Conservation (phyloP, 2,888 invertebrate species). For the Temnothorax unifasciatus region DNA sequence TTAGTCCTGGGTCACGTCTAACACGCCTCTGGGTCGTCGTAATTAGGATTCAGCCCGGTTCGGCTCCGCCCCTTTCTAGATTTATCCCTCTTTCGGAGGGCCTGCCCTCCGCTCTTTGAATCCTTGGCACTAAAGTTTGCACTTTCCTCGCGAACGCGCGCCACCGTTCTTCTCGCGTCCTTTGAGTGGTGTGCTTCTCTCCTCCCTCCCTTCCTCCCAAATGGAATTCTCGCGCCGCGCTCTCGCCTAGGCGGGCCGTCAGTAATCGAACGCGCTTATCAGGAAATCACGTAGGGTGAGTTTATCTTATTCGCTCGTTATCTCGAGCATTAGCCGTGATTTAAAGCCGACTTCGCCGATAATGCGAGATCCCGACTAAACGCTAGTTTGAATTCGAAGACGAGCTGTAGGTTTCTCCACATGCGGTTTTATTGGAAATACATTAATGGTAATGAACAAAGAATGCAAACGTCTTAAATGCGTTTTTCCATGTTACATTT, state of each 20-base stretch:
- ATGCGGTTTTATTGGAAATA: constrained; percentile 23
- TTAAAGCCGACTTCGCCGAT: constrained; percentile 50
- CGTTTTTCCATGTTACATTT: neutral
- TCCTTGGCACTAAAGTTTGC: constrained; percentile 48
- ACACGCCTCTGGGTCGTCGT: constrained; percentile 68
- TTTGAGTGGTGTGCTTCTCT: neutral
- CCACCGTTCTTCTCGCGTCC: constrained; percentile 29
- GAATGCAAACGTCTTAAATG: neutral
- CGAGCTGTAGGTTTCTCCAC: neutral
- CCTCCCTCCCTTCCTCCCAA: neutral
- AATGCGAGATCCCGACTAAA: constrained; percentile 44
- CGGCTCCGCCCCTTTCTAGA: constrained; percentile 67
- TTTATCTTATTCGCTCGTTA: constrained; percentile 70
- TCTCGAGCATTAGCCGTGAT: constrained; percentile 67
- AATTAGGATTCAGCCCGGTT: constrained; percentile 76
- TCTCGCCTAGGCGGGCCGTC: constrained; percentile 50
- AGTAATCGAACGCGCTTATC: constrained; percentile 73
- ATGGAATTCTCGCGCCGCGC: constrained; percentile 51
- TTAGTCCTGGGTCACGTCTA: constrained; percentile 74
- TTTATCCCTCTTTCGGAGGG: constrained; percentile 72
- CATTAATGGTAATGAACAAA: neutral
- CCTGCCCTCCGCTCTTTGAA: constrained; percentile 49
- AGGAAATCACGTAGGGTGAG: constrained; percentile 66
- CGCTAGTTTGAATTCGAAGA: constrained; percentile 44
- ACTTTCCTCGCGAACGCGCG: constrained; percentile 35